phyloP scores from a whole-genome alignment of 1,140 invertebrate genomes.

The Drosophila azteca region DNA sequence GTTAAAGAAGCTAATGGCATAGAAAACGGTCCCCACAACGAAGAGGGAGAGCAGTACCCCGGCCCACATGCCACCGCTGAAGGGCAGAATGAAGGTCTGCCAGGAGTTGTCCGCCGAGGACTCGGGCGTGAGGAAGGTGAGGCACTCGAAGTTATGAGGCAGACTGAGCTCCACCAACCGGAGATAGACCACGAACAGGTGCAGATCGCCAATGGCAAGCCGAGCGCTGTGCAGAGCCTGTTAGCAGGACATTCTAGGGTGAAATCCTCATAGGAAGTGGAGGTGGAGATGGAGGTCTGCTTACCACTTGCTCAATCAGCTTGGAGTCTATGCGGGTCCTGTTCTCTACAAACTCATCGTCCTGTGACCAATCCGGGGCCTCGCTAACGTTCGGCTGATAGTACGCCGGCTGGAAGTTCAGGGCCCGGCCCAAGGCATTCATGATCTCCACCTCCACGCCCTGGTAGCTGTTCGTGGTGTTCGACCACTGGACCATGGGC shows the following conservation, averaged over 20 bases:
- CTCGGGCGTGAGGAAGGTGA: conserved; percentile 92
- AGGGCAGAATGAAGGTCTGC: conserved; percentile 92
- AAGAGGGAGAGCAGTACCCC: conserved; percentile 76
- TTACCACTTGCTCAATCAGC: conserved; percentile 88
- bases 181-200: conserved; percentile 88
- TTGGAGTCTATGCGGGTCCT: conserved; percentile 83
- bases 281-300: neutral
- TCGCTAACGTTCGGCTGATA: conserved; percentile 87
- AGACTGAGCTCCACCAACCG: conserved; percentile 89
- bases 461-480: conserved; percentile 81
- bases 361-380: conserved; percentile 87
- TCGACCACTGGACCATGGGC: conserved; percentile 86
- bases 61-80: conserved; percentile 84
- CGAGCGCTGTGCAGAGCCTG: conserved; percentile 86
- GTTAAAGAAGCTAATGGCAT: conserved; percentile 69
- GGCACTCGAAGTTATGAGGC: conserved; percentile 91
- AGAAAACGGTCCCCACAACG: conserved; percentile 71
- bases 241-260: neutral
- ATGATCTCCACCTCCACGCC: conserved; percentile 89
- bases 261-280: too few species aligned
- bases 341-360: conserved; percentile 66
- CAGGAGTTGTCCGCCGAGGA: conserved; percentile 91
- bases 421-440: conserved; percentile 86
- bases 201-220: conserved; percentile 90
- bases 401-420: conserved; percentile 88